Evolutionary conservation across 1,140 invertebrate species (phyloP), one percentile per base, ranked within the genome.

Genomic region (Tetramorium alpestre): DNA sequence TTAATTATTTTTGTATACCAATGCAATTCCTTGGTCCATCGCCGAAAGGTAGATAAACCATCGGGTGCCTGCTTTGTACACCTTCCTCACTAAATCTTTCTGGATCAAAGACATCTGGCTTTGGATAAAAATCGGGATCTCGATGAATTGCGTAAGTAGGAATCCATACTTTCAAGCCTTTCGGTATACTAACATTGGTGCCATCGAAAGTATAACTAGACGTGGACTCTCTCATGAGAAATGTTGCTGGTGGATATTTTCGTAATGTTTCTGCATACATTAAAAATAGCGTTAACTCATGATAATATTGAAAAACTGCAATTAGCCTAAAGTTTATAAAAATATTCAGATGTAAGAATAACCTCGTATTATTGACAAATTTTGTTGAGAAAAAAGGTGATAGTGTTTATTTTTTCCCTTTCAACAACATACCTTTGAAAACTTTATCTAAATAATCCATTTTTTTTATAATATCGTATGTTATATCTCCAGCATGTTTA

Each of bases 21-120:
- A 97, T 97, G 92, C 97, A 98, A 94, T 97, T 97, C 64, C 97
- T 96, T 0, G 96, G 96, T 1, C 97, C 97, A 58, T 96, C 96
- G 0, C 97, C 97, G 91, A 98, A 98, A 5, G 97, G 96, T 58
- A 98, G 91, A 91, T 96, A 98, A 2, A 95, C 65, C 91, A 96
- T 96, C 2, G 77, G 44, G 7, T 87, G 49, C 1, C 76, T 87
- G 64, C 96, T 94, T 13, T 93, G 93, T 93, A 93, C 93, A 6
- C 94, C 90, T 62, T 95, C 94, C 60, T 96, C 96, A 0, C 94
- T 91, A 86, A 97, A 97, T 76, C 97, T 93, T 70, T 97, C 96
- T 0, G 97, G 97, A 90, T 96, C 94, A 87, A 97, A 97, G 3
- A 93, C 90, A 7, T 96, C 87, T 0, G 97, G 97, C 2, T 97